A percentile compares a stretch with the other conserved stretches of the same genome.
These are phyloP conservation scores for Rotaria magnacalcarata DNA, from an alignment of 2,888 invertebrate genomes.

Conservation along the genomic window DNA sequence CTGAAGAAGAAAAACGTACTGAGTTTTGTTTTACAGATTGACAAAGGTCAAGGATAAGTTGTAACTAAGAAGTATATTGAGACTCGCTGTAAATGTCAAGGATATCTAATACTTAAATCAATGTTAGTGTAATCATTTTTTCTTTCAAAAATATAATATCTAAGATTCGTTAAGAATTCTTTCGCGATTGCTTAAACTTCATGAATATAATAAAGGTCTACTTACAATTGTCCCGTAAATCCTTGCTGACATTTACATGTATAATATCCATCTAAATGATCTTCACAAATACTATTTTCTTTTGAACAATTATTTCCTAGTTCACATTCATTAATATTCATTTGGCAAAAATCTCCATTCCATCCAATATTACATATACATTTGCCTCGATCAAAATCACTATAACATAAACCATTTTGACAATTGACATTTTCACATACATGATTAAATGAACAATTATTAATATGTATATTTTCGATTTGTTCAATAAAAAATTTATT, in stretches of 20 bases:
- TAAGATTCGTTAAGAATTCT: too few relatives aligned
- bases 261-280: slow-evolving; percentile 17
- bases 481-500: not conserved
- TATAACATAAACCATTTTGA: not conserved
- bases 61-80: too few relatives aligned
- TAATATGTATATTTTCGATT: slow-evolving; percentile 29
- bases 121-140: too few relatives aligned
- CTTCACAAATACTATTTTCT: slow-evolving; percentile 14
- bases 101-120: too few relatives aligned
- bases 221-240: slow-evolving; percentile 28
- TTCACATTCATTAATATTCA: slow-evolving; percentile 17
- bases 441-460: slow-evolving; percentile 31
- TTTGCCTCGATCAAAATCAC: not conserved
- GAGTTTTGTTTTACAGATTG: too few relatives aligned
- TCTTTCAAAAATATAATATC: too few relatives aligned
- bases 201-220: not conserved
- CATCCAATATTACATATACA: not conserved
- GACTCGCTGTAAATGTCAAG: too few relatives aligned
- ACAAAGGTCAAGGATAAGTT: not conserved
- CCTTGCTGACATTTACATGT: slow-evolving; percentile 32
- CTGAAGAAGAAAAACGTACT: not conserved
- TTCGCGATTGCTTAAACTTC: not conserved
- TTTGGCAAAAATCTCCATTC: not conserved
- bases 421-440: not conserved
- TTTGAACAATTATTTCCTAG: slow-evolving; percentile 12